Percentiles rank a stretch among this genome's conserved stretches.
Evolutionary conservation across 2,797 vertebrate species (phyloP).

Genomic region (Paguma larvata): DNA sequence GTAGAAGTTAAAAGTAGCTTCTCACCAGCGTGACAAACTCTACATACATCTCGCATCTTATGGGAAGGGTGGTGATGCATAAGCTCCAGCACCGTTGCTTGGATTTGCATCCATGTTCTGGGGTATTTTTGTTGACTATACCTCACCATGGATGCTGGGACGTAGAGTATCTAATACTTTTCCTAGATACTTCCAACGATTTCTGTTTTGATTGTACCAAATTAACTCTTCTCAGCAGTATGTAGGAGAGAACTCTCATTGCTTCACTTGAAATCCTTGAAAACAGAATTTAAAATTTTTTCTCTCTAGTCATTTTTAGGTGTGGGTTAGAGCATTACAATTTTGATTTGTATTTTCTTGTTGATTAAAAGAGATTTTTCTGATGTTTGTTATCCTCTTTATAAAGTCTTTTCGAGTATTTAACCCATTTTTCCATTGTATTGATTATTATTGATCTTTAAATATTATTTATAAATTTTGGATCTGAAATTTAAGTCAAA

Average conservation of each 20-base stretch:
- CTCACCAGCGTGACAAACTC: background rate
- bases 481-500: background rate
- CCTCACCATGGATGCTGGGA: background rate
- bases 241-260: background rate
- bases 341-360: background rate
- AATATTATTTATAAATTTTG: background rate
- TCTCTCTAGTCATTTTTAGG: background rate
- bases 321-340: background rate
- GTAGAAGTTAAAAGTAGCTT: background rate
- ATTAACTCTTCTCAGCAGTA: background rate
- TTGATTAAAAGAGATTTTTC: background rate
- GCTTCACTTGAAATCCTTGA: background rate
- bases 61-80: rapidly evolving
- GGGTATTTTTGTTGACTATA: background rate
- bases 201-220: background rate
- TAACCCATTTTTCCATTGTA: background rate
- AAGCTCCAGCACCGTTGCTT: background rate
- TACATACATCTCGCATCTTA: background rate
- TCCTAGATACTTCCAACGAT: background rate
- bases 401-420: background rate
- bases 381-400: background rate
- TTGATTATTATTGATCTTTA: background rate
- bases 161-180: background rate
- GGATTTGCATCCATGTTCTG: background rate
- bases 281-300: background rate